These are phyloP conservation scores for Drosophila sordidula DNA, from an alignment of 2,888 invertebrate genomes.

Conservation along the genomic window DNA sequence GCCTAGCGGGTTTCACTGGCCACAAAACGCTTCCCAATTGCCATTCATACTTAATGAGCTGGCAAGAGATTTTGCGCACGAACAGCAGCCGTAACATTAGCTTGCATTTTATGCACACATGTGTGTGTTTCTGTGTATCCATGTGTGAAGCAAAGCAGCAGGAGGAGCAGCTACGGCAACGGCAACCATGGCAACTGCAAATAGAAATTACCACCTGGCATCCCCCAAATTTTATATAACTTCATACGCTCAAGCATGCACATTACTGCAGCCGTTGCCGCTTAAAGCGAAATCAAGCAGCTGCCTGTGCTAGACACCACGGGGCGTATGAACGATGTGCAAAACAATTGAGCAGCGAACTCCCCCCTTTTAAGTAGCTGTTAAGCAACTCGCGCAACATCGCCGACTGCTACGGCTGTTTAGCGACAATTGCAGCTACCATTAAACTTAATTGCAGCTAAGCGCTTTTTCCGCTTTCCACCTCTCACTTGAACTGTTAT, in stretches of 20 bases:
- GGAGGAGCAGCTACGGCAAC: not conserved
- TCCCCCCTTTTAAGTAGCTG: conserved; percentile 62
- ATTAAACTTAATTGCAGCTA: conserved; percentile 75
- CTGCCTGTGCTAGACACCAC: conserved; percentile 11
- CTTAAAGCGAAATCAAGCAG: conserved; percentile 2
- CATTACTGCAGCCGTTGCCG: not conserved
- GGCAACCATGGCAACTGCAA: conserved; percentile 25
- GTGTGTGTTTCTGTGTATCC: conserved; percentile 10
- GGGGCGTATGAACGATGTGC: conserved; percentile 65
- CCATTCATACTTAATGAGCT: conserved; percentile 67
- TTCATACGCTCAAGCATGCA: conserved; percentile 32
- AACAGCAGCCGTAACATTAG: conserved; percentile 47
- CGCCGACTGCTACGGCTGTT: conserved; percentile 43
- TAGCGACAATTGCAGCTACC: conserved; percentile 70
- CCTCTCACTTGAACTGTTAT: not conserved
- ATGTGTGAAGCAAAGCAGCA: conserved; percentile 6
- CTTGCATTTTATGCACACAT: conserved; percentile 28
- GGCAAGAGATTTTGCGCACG: conserved; percentile 35
- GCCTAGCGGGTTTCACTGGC: conserved; percentile 1
- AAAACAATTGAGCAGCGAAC: conserved; percentile 51
- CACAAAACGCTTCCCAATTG: conserved; percentile 45
- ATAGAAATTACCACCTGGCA: conserved; percentile 22
- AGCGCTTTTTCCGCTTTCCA: conserved; percentile 34
- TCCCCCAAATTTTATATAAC: conserved; percentile 41
- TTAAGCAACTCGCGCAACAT: conserved; percentile 63